These are phyloP conservation scores for Leptopilina clavipes DNA, from an alignment of 1,140 invertebrate species.

Conservation along the genomic window DNA sequence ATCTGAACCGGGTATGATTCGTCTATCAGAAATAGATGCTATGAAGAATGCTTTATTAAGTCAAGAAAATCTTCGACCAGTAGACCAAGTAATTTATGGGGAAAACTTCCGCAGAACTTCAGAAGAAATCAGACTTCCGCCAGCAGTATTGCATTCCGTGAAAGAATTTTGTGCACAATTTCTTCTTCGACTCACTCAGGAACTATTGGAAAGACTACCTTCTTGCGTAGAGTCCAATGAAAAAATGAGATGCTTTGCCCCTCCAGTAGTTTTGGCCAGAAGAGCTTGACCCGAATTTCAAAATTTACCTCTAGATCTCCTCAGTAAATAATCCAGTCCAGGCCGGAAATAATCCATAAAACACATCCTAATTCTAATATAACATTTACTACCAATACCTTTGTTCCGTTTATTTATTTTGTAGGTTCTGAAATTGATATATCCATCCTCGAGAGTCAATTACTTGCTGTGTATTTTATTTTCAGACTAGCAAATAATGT, in stretches of 20 bases:
- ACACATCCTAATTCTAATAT: background rate
- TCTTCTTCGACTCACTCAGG: background rate
- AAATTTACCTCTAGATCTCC: background rate
- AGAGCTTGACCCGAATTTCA: background rate
- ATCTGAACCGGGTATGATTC: background rate
- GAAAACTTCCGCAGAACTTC: background rate
- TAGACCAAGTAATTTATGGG: background rate
- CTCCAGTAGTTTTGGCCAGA: background rate
- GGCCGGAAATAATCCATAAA: background rate
- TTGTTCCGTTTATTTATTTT: constrained; percentile 1
- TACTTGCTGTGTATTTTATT: background rate
- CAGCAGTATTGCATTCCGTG: background rate
- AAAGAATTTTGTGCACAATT: background rate
- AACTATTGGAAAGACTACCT: background rate
- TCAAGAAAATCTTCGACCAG: background rate
- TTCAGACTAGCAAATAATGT: background rate
- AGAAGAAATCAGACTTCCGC: background rate
- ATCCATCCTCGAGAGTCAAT: background rate
- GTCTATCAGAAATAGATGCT: background rate
- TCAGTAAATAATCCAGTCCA: constrained; percentile 2
- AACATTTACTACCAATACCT: background rate
- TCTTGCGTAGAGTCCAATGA: background rate
- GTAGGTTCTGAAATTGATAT: background rate
- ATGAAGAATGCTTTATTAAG: background rate
- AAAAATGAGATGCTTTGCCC: background rate